These are phyloP conservation scores for Tricholaema leucomelas DNA, from an alignment of 2,113 vertebrate species.

Conservation along the genomic window DNA sequence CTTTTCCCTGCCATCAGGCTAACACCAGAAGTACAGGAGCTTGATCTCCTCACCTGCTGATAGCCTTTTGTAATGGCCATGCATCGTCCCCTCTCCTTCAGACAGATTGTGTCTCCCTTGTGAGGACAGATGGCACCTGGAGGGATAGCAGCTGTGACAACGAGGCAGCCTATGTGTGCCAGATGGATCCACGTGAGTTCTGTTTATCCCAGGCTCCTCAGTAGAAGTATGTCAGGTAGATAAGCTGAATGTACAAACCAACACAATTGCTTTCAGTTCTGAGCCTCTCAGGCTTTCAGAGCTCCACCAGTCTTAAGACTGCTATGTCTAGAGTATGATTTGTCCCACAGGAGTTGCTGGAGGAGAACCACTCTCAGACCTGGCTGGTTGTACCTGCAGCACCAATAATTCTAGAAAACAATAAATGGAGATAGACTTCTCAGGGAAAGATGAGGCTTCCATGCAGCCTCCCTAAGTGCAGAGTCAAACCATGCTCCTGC, in stretches of 20 bases:
- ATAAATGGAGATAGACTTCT: not conserved
- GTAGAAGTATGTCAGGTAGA: not conserved
- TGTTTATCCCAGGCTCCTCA: not conserved
- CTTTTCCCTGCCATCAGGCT: not conserved
- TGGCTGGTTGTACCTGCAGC: not conserved
- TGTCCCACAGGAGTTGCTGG: not conserved
- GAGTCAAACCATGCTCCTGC: not conserved
- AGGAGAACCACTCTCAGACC: not conserved
- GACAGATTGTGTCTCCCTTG: conserved; percentile 81
- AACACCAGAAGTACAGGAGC: not conserved
- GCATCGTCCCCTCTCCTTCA: not conserved
- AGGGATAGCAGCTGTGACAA: conserved; percentile 79
- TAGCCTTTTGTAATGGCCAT: not conserved
- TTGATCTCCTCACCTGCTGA: not conserved
- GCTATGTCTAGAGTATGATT: not conserved
- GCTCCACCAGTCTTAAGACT: not conserved
- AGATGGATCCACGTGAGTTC: conserved; percentile 77
- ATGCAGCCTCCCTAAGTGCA: not conserved
- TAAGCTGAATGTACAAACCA: not conserved
- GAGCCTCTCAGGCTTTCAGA: not conserved
- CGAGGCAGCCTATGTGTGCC: conserved; percentile 77
- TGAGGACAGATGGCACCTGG: conserved; percentile 75
- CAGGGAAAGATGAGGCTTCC: not conserved
- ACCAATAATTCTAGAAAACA: not conserved
- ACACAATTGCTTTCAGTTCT: not conserved